phyloP scores from a whole-genome alignment of 2,797 vertebrate genomes.

The Onychomys arenicola region DNA sequence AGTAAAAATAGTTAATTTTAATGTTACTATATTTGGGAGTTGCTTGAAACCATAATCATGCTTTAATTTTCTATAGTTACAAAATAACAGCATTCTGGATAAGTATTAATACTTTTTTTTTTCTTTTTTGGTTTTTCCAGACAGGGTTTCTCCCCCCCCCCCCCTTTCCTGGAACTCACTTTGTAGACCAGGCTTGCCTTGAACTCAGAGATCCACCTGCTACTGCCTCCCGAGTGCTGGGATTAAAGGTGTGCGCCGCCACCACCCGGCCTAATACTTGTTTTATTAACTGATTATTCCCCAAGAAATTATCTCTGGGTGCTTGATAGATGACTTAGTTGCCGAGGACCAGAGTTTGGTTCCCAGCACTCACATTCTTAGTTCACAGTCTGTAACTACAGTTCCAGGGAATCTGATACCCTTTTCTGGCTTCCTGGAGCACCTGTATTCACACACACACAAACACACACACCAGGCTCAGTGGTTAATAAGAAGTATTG shows the following conservation, averaged over 20 bases:
- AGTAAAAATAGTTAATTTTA: constrained; percentile 62
- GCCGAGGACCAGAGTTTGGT: not conserved
- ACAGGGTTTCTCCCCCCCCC: too few species aligned
- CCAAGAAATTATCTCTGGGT: not conserved
- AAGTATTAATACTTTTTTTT: not conserved
- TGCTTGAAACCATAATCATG: constrained; percentile 26
- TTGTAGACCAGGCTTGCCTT: too few species aligned
- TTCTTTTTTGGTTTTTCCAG: too few species aligned
- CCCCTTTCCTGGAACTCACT: too few species aligned
- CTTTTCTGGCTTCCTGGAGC: not conserved
- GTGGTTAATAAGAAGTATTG: not conserved
- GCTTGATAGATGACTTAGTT: not conserved
- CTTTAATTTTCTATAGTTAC: constrained; percentile 26
- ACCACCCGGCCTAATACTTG: not conserved
- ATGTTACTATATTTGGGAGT: not conserved
- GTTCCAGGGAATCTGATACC: not conserved
- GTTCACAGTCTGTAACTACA: not conserved
- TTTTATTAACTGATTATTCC: not conserved
- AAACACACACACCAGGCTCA: not conserved
- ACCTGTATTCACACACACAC: not conserved
- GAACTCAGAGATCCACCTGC: too few species aligned
- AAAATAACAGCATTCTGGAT: constrained; percentile 17
- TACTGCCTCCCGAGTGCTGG: too few species aligned
- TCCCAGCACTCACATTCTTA: not conserved
- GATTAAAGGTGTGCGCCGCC: too few species aligned